Percentiles rank a stretch among this genome's conserved stretches.
These are phyloP conservation scores for Stegodyphus mimosarum DNA, from an alignment of 1,140 invertebrate species.

Conservation along the genomic window DNA sequence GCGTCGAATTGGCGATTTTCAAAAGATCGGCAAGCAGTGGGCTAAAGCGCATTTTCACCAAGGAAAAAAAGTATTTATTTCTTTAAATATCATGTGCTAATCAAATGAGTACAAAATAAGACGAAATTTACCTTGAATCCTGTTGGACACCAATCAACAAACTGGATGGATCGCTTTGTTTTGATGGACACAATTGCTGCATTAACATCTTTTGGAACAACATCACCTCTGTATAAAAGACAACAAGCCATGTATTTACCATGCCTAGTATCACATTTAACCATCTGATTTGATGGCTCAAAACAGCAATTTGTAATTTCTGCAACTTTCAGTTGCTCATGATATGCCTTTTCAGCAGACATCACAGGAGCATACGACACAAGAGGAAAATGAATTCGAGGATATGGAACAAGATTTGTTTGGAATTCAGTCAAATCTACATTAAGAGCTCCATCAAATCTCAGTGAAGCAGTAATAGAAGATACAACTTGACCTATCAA, in stretches of 20 bases:
- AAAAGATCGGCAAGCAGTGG: too few species aligned
- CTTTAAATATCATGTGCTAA: neutral
- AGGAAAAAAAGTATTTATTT: too few species aligned
- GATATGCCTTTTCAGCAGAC: slow-evolving; percentile 77
- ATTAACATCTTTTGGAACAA: slow-evolving; percentile 86
- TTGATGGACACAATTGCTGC: slow-evolving; percentile 87
- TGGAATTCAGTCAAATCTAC: slow-evolving; percentile 74
- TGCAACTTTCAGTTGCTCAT: slow-evolving; percentile 80
- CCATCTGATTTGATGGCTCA: slow-evolving; percentile 86
- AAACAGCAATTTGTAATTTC: slow-evolving; percentile 87
- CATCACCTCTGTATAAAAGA: slow-evolving; percentile 83
- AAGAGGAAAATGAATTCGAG: slow-evolving; percentile 76
- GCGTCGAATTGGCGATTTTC: too few species aligned
- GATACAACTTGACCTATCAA: slow-evolving; percentile 69
- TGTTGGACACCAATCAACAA: slow-evolving; percentile 85
- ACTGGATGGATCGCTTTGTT: slow-evolving; percentile 82
- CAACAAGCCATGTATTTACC: slow-evolving; percentile 82
- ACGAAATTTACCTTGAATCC: slow-evolving; percentile 75
- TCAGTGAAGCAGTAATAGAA: slow-evolving; percentile 72
- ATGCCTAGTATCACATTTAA: slow-evolving; percentile 74
- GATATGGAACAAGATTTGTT: slow-evolving; percentile 71
- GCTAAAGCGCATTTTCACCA: too few species aligned
- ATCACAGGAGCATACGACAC: slow-evolving; percentile 85
- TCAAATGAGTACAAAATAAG: slow-evolving; percentile 70
- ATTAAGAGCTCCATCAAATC: slow-evolving; percentile 74